A percentile compares a stretch with the other conserved stretches of the same genome.
These are phyloP conservation scores for Crenichthys baileyi DNA, from an alignment of 2,797 vertebrate genomes.

Conservation along the genomic window DNA sequence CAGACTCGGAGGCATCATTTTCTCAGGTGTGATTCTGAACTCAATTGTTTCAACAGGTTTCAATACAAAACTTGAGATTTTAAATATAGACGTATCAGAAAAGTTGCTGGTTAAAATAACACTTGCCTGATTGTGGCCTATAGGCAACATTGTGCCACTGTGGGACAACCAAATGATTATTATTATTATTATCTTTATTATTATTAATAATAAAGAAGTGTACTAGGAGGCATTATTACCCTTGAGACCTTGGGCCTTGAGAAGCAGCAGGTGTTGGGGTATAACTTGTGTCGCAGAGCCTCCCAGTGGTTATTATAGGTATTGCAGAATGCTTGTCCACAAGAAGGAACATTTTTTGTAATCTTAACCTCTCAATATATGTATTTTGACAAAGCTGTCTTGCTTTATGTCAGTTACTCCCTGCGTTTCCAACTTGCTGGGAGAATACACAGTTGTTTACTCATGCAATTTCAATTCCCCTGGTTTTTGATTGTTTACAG, in stretches of 20 bases:
- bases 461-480: neutral
- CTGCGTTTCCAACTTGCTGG: no score
- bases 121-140: neutral
- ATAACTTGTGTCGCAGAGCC: conserved; percentile 39
- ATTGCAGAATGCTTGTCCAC: conserved; percentile 2
- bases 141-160: neutral
- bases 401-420: neutral
- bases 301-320: conserved; percentile 38
- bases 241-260: conserved; percentile 46
- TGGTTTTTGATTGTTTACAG: neutral
- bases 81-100: neutral
- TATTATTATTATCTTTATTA: conserved; percentile 2
- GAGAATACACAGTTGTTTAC: neutral
- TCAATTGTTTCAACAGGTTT: neutral
- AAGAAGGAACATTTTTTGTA: neutral
- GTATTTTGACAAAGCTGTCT: neutral
- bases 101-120: neutral
- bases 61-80: neutral
- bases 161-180: neutral
- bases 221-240: conserved; percentile 15
- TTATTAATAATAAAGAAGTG: conserved; percentile 1
- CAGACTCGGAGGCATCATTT: neutral
- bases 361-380: neutral
- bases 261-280: conserved; percentile 12
- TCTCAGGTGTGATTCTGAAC: neutral